These are phyloP conservation scores for Scolopax mira DNA, from an alignment of 2,113 vertebrate genomes.

Conservation along the genomic window DNA sequence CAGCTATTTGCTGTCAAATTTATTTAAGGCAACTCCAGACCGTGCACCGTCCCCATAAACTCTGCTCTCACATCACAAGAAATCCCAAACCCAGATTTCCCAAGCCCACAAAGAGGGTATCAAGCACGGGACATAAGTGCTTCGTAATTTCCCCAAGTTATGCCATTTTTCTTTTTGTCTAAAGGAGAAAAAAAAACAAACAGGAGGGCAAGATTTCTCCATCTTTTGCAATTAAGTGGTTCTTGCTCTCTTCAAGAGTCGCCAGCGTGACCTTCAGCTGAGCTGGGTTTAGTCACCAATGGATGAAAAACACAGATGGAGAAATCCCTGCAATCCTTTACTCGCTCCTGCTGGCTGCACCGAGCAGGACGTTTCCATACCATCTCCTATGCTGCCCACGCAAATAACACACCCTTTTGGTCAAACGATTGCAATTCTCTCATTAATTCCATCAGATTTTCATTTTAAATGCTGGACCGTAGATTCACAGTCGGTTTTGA, in stretches of 20 bases:
- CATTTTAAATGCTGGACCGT: fast-evolving
- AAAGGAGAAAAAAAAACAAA: not conserved
- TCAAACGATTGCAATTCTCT: fast-evolving
- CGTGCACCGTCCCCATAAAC: not conserved
- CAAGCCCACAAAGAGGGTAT: not conserved
- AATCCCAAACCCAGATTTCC: not conserved
- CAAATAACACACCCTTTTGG: not conserved
- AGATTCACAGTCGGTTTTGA: not conserved
- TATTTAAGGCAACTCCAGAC: not conserved
- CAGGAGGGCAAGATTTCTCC: not conserved
- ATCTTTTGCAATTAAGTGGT: not conserved
- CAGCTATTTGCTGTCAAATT: not conserved
- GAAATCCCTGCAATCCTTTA: not conserved
- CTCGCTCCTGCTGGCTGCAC: not conserved
- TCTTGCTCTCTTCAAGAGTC: not conserved
- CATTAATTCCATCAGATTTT: fast-evolving
- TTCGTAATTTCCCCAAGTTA: not conserved
- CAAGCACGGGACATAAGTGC: not conserved
- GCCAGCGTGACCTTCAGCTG: not conserved
- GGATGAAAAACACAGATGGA: not conserved
- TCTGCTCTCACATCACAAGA: not conserved
- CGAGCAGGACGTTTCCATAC: fast-evolving
- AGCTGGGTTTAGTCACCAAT: not conserved
- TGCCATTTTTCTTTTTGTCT: not conserved
- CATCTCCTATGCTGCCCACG: fast-evolving